Conservation (phyloP, 2,797 vertebrate species). For the Apodemus agrarius region DNA sequence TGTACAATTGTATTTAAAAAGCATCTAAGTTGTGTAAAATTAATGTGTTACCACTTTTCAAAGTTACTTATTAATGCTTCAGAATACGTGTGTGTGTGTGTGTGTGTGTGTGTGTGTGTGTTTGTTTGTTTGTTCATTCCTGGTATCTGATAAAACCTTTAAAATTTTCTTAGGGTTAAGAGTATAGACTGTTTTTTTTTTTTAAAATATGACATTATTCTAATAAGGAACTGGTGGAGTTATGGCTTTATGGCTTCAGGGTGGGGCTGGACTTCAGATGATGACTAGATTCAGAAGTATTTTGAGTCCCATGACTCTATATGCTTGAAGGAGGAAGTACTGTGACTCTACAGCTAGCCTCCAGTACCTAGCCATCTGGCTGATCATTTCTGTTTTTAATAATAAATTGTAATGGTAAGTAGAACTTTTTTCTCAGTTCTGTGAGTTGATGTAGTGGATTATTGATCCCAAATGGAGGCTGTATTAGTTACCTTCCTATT, state of each 20-base stretch:
- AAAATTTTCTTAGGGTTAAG: not conserved
- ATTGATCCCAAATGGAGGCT: not conserved
- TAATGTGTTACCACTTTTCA: constrained; percentile 12
- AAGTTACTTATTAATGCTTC: constrained; percentile 34
- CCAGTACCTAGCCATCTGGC: not conserved
- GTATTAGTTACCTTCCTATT: not conserved
- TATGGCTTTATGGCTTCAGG: not conserved
- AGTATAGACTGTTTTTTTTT: not conserved
- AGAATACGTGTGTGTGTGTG: not conserved
- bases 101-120: not conserved
- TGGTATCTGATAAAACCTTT: constrained; percentile 4
- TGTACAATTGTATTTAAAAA: constrained; percentile 25
- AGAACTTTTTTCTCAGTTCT: not conserved
- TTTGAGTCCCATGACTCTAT: not conserved
- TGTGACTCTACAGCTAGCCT: not conserved
- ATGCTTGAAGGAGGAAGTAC: not conserved
- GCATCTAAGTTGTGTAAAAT: constrained; percentile 14
- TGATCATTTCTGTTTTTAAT: not conserved
- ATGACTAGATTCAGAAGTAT: not conserved
- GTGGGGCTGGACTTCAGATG: not conserved
- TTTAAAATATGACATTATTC: not conserved
- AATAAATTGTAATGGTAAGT: constrained; percentile 18
- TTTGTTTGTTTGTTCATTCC: not conserved
- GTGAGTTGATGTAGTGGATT: not conserved
- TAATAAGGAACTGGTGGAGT: not conserved